These are phyloP conservation scores for Parochlus steinenii DNA, from an alignment of 2,888 invertebrate species.

Conservation along the genomic window DNA sequence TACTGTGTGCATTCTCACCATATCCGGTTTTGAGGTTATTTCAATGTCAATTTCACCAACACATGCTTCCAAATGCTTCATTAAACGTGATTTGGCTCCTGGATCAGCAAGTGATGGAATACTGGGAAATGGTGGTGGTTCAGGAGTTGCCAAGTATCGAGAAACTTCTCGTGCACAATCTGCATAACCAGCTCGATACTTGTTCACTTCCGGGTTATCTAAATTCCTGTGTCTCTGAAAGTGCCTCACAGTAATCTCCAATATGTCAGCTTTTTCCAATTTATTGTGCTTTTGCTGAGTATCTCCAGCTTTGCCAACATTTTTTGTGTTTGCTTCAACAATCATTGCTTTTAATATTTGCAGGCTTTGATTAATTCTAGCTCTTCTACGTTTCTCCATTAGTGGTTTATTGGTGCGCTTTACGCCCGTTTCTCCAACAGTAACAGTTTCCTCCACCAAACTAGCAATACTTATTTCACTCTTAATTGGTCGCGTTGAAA, in stretches of 20 bases:
- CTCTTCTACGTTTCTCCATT: slow-evolving; percentile 59
- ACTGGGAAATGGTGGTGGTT: slow-evolving; percentile 26
- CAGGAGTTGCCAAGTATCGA: slow-evolving; percentile 28
- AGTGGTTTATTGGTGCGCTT: slow-evolving; percentile 58
- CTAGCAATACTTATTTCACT: no score
- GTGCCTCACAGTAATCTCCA: slow-evolving; percentile 69
- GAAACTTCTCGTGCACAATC: slow-evolving; percentile 45
- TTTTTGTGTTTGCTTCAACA: slow-evolving; percentile 45
- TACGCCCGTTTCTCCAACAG: slow-evolving; percentile 1
- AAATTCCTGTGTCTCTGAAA: slow-evolving; percentile 56
- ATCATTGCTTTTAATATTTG: slow-evolving; percentile 55
- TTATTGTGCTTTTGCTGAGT: slow-evolving; percentile 59
- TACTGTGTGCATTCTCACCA: slow-evolving; percentile 7
- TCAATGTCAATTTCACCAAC: slow-evolving; percentile 41
- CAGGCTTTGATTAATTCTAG: slow-evolving; percentile 56
- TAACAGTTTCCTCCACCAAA: no score
- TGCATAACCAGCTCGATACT: slow-evolving; percentile 39
- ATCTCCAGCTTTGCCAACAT: slow-evolving; percentile 26
- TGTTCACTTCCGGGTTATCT: slow-evolving; percentile 37
- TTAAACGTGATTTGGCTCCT: slow-evolving; percentile 37
- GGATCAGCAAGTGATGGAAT: slow-evolving; percentile 35
- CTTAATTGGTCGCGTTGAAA: no score
- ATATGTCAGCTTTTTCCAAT: slow-evolving; percentile 64
- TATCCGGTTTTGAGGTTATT: slow-evolving; percentile 19
- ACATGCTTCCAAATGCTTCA: slow-evolving; percentile 41